A percentile compares a stretch with the other conserved stretches of the same genome.
phyloP scores from a whole-genome alignment of 2,888 invertebrate genomes.

The Altica lythri region DNA sequence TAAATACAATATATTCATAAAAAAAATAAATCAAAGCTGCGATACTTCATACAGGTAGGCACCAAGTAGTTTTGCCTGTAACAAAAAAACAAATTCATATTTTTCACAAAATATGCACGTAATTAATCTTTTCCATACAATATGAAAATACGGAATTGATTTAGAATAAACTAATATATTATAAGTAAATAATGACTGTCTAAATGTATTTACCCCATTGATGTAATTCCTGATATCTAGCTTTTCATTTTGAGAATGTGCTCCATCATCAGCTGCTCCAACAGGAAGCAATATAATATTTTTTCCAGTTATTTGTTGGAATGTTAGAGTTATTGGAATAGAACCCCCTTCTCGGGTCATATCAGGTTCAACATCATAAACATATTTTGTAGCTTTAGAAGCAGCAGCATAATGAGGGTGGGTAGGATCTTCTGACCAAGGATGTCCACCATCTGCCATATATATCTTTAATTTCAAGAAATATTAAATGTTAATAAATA shows the following conservation, averaged over 20 bases:
- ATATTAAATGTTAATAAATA: background rate
- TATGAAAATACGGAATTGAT: too few species aligned
- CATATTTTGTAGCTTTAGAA: conserved; percentile 76
- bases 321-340: conserved; percentile 93
- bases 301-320: conserved; percentile 89
- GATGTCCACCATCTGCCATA: conserved; percentile 69
- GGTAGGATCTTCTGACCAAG: conserved; percentile 92
- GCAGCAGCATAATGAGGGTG: conserved; percentile 94
- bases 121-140: too few species aligned
- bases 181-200: background rate
- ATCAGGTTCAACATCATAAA: conserved; percentile 90
- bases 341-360: conserved; percentile 97
- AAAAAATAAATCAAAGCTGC: conserved; percentile 33
- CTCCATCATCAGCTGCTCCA: conserved; percentile 95
- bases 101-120: too few species aligned
- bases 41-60: conserved; percentile 84
- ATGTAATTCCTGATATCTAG: conserved; percentile 91
- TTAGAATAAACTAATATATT: too few species aligned
- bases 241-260: conserved; percentile 99
- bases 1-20: background rate
- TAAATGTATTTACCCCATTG: conserved; percentile 75
- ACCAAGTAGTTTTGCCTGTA: conserved; percentile 80
- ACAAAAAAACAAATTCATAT: conserved; percentile 28
- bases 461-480: conserved; percentile 38
- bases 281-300: conserved; percentile 94